A percentile compares a stretch with the other conserved stretches of the same genome.
Evolutionary conservation across 64 coral and sea anemone genomes (phyloP).

Genomic region (Stichodactyla helianthus): DNA sequence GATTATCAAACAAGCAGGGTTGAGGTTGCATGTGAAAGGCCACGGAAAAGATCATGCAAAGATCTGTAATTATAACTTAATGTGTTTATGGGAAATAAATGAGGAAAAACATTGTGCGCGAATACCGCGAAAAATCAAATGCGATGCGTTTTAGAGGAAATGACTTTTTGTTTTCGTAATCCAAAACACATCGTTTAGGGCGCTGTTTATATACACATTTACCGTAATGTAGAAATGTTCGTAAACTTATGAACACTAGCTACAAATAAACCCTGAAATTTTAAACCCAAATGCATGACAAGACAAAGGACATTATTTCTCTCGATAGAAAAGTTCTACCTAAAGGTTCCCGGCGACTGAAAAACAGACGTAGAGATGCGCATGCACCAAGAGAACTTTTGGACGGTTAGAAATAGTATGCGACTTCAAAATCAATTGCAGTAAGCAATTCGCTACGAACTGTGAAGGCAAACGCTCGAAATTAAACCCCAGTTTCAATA

Average conservation of each 20-base stretch:
- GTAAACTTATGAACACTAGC: neutral
- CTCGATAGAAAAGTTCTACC: too few relatives aligned
- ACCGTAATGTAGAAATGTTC: neutral
- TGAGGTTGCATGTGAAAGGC: neutral
- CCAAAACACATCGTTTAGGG: neutral
- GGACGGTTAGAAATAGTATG: too few relatives aligned
- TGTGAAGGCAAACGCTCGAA: too few relatives aligned
- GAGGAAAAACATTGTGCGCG: neutral
- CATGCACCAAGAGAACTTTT: neutral
- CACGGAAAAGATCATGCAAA: neutral
- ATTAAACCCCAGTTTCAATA: too few relatives aligned
- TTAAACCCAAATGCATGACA: neutral
- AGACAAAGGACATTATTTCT: neutral
- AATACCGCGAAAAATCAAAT: neutral
- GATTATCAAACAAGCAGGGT: neutral
- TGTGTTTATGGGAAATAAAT: slow-evolving; percentile 8
- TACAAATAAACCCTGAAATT: neutral
- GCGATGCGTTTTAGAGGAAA: neutral
- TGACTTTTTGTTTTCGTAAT: neutral
- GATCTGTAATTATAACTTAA: neutral
- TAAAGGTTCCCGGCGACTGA: too few relatives aligned
- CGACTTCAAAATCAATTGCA: too few relatives aligned
- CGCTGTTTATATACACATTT: neutral
- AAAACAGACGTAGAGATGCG: neutral
- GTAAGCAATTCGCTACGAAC: too few relatives aligned